These are phyloP conservation scores for Bombus superbus DNA, from an alignment of 1,140 invertebrate genomes.

Conservation along the genomic window DNA sequence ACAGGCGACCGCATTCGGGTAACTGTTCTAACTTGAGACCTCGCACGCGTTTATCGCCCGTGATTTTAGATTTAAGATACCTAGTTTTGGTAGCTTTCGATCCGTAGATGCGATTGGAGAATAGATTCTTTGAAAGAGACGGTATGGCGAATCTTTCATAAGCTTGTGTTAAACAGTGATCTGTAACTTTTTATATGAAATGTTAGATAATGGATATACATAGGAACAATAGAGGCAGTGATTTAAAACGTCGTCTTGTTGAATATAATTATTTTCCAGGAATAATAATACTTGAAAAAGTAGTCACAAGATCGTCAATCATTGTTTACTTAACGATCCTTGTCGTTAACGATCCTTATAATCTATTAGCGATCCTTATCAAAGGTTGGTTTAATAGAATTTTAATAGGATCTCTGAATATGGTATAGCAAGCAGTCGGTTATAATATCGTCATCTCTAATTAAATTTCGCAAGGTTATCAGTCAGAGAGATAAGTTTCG, in stretches of 20 bases:
- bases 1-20: constrained; percentile 80
- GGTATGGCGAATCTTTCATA: background rate
- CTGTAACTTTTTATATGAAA: background rate
- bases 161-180: background rate
- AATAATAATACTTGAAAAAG: no score
- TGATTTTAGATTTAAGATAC: background rate
- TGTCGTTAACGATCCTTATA: no score
- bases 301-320: no score
- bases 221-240: no score
- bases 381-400: background rate
- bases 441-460: background rate
- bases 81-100: no score
- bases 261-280: no score
- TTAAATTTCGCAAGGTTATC: background rate
- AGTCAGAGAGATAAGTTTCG: background rate
- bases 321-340: background rate
- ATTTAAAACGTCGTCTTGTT: background rate
- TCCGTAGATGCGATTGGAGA: background rate
- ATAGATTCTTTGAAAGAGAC: background rate
- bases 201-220: background rate
- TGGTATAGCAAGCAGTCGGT: background rate
- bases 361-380: background rate
- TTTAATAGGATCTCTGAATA: background rate
- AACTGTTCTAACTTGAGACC: constrained; percentile 56
- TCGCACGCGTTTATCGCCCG: background rate